Percentiles rank a stretch among this genome's conserved stretches.
Evolutionary conservation across 1,140 invertebrate genomes (phyloP).

Genomic region (Coelopa frigida): DNA sequence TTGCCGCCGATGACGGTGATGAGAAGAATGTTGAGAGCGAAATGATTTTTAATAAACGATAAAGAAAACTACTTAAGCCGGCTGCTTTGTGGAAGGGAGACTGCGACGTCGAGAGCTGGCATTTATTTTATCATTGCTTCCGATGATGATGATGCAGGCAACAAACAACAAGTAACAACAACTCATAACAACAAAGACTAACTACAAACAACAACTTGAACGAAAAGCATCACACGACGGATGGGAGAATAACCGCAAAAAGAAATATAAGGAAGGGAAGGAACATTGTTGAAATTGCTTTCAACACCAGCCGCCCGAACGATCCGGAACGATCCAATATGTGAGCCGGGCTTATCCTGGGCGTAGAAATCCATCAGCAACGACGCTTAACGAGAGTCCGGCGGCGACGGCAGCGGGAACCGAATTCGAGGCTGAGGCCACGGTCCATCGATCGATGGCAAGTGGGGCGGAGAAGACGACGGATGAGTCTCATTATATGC

Average conservation of each 20-base stretch:
- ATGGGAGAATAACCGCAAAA: neutral
- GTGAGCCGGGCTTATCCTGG: too few relatives aligned
- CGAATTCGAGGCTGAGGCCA: too few relatives aligned
- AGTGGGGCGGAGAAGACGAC: too few relatives aligned
- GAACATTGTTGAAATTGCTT: constrained; percentile 44
- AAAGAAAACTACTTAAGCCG: constrained; percentile 44
- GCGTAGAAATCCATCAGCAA: too few relatives aligned
- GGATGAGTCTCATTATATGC: too few relatives aligned
- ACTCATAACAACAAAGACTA: neutral
- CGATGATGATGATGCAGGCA: neutral
- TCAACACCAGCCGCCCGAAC: constrained; percentile 41
- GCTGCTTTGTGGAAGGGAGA: constrained; percentile 19
- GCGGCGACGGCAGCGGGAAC: too few relatives aligned
- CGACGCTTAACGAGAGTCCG: too few relatives aligned
- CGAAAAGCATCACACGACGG: too few relatives aligned
- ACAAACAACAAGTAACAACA: neutral
- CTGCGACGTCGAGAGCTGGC: neutral
- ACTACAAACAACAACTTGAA: neutral
- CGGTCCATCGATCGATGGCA: too few relatives aligned
- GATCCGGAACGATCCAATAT: too few relatives aligned
- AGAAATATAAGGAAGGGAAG: neutral
- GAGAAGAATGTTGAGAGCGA: constrained; percentile 44
- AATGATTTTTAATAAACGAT: constrained; percentile 46
- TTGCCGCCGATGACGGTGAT: too few relatives aligned
- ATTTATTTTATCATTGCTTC: neutral